Conservation (phyloP, 2,888 invertebrate genomes). For the Zaprionus bogoriensis region DNA sequence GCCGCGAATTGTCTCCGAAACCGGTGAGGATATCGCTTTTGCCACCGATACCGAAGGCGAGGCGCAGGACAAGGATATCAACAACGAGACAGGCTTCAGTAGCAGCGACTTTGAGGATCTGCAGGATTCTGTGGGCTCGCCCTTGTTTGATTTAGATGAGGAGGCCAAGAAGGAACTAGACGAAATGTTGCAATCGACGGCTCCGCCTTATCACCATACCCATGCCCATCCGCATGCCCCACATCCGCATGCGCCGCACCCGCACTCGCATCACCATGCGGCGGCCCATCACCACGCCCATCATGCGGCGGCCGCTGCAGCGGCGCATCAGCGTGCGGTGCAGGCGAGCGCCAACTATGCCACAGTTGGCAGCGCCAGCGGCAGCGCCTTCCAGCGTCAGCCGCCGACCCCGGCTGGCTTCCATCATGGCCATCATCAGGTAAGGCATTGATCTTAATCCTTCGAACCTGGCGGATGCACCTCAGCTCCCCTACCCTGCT, state of each 20-base stretch:
- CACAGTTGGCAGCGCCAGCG: constrained; percentile 75
- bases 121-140: constrained; percentile 78
- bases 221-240: constrained; percentile 49
- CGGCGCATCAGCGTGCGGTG: constrained; percentile 61
- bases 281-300: constrained; percentile 52
- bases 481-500: too few species aligned
- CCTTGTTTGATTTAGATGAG: constrained; percentile 82
- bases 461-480: constrained; percentile 44
- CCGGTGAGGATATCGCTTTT: constrained; percentile 52
- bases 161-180: constrained; percentile 82
- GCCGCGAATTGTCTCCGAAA: constrained; percentile 49
- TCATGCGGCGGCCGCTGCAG: constrained; percentile 56
- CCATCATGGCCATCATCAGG: constrained; percentile 81
- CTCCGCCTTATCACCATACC: constrained; percentile 77
- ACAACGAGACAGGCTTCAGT: constrained; percentile 35
- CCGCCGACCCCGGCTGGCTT: constrained; percentile 70
- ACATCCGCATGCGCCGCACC: constrained; percentile 46
- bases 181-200: constrained; percentile 82
- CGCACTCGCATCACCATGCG: constrained; percentile 64
- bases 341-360: constrained; percentile 74
- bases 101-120: constrained; percentile 71
- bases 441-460: constrained; percentile 59
- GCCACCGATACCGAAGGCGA: constrained; percentile 12
- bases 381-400: constrained; percentile 81
- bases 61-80: constrained; percentile 18